A percentile compares a stretch with the other conserved stretches of the same genome.
phyloP scores from a whole-genome alignment of 2,113 vertebrate species.

The Cyanoliseus patagonus region DNA sequence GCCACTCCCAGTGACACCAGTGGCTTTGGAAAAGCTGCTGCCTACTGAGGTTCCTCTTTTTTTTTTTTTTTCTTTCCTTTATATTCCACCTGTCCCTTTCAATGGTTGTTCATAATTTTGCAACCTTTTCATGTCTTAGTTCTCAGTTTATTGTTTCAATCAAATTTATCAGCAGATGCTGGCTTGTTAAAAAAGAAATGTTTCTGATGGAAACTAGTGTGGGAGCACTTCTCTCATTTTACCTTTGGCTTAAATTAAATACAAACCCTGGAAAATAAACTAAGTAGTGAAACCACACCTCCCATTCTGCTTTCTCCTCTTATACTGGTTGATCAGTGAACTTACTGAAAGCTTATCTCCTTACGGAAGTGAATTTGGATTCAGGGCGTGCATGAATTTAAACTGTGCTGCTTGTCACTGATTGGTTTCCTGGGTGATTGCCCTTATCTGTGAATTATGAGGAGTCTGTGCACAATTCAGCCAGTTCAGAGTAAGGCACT shows the following conservation, averaged over 20 bases:
- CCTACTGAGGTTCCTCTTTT: neutral
- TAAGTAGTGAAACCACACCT: neutral
- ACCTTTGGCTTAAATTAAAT: neutral
- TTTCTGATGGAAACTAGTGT: neutral
- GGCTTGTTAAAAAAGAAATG: neutral
- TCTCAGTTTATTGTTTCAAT: neutral
- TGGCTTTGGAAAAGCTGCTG: neutral
- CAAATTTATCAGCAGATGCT: neutral
- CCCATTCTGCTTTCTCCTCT: neutral
- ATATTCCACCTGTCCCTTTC: neutral
- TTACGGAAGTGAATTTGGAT: constrained; percentile 29
- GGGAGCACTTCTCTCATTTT: neutral
- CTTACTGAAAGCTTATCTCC: constrained; percentile 31
- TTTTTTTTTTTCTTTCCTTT: neutral
- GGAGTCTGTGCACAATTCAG: neutral
- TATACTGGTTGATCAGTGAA: neutral
- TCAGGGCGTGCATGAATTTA: constrained; percentile 11
- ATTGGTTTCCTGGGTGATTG: neutral
- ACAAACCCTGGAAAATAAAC: constrained; percentile 3
- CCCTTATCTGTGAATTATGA: neutral
- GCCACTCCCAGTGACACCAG: no score
- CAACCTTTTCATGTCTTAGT: neutral
- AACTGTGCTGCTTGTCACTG: neutral
- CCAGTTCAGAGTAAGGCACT: neutral
- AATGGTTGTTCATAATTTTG: neutral